These are phyloP conservation scores for Eurypyga helias DNA, from an alignment of 2,113 vertebrate species.

Conservation along the genomic window DNA sequence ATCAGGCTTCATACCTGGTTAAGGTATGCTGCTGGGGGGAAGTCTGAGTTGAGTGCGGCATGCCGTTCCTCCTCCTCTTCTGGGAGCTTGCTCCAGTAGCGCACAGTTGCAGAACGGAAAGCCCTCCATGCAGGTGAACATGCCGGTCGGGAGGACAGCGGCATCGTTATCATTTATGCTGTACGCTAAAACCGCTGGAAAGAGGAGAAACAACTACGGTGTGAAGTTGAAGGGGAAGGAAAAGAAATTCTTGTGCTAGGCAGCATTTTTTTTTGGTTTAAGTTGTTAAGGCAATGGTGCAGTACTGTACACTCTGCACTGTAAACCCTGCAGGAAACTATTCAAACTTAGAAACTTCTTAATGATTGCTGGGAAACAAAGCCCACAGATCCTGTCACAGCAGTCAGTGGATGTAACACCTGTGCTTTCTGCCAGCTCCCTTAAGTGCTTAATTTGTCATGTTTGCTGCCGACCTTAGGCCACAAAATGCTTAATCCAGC, in stretches of 20 bases:
- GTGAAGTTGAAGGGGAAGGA: not conserved
- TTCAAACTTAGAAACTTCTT: not conserved
- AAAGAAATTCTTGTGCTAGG: not conserved
- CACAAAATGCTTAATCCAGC: not conserved
- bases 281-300: not conserved
- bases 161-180: not conserved
- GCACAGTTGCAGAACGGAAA: not conserved
- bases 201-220: not conserved
- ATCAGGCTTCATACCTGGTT: accelerated
- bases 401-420: not conserved
- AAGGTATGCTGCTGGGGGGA: not conserved
- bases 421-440: not conserved
- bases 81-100: too few relatives aligned
- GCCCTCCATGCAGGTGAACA: not conserved
- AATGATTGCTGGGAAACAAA: not conserved
- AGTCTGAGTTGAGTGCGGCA: not conserved
- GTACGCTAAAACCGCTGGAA: not conserved
- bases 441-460: not conserved
- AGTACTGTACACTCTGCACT: not conserved
- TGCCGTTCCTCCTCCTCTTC: not conserved
- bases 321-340: not conserved
- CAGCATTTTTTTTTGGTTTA: not conserved
- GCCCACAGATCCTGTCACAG: not conserved
- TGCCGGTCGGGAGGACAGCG: not conserved
- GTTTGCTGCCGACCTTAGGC: not conserved